Base-by-base conservation (phyloP, 2,113 vertebrate species). In the Carassius auratus region DNA sequence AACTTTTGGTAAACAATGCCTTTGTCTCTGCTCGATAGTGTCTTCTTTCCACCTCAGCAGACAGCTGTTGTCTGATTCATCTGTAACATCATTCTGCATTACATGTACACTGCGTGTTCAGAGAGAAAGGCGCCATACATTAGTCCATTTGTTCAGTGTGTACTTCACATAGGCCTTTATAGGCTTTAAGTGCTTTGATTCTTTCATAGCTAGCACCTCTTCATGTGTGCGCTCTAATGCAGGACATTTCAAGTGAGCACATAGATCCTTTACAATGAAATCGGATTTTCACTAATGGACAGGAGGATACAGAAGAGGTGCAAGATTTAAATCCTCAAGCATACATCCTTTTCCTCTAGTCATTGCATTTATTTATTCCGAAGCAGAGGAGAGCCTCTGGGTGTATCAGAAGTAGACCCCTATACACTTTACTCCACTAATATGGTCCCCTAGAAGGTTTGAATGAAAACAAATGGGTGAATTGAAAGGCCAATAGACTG, bases 331-430 rank as follows among this genome's bases (percentile, higher is more conserved):
- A 30, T 19, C 14, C 30, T 14, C 1, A 55, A 26, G 75, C 14
- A 50, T 50, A 52, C 13, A 15, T 26, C 45, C 48, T 10, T 6
- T 78, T 78, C 6, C 42, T 30, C 36, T 74, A 68, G 36, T 48
- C 45, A 48, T 48, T 48, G 45, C 45, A 48, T 48, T 48, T 48
- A 45, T 45, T 45, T 45, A 48, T 48, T 9, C 19, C 5, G 5
- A 13, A 78, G 33, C 19, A 15, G n/a, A 42, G 19, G 69, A 76
- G 74, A 76, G 52, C n/a, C 55, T 78, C 38, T 75, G 42, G 38
- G 5, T 50, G n/a, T 23, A 42, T 73, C 17, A 1, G 0, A 42
- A 73, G 42, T 45, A 5, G 9, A 4, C 45, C 73, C 2, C 21
- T 52, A 1, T 45, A 26, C 5, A 13, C 45, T 15, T 52, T 26